Base-by-base conservation (phyloP, 2,113 vertebrate genomes). In the Nicator chloris region DNA sequence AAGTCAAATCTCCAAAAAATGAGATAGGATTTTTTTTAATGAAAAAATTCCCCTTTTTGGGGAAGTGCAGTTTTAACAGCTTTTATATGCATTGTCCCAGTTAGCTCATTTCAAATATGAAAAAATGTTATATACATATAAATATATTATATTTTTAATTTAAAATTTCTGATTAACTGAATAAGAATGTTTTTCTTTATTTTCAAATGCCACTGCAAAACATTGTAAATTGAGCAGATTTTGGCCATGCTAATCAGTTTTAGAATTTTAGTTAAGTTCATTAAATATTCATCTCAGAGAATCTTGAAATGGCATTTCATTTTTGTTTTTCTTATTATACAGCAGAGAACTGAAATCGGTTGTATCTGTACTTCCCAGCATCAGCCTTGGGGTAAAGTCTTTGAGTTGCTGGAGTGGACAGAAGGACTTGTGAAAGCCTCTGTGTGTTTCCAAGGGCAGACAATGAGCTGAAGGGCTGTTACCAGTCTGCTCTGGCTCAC, bases 351-450 rank as follows among this genome's bases (percentile, higher is more conserved):
- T 54, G 44, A 86, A 85, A 61, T 44, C 27, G 21, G 23, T 42
- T 70, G 39, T 70, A 59, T 63, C 63, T 77, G 16, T 80, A 22
- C 30, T 86, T 75, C 88, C 50, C 80, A 78, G 63, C 51, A 26
- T 65, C 73, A 69, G 33, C 50, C 68, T 81, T 5, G 7, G 83
- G 79, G 56, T 73, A 44, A 77, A 86, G 69, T 77, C 75, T 87
- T 60, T 63, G 63, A 66, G 50, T 53, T 80, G 27, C 79, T 82
- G 89, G 54, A 64, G 39, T 51, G 68, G 80, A 91, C 78, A 93
- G 82, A 92, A 87, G 87, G 82, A 37, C 42, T 53, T 30, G 18
- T 94, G 95, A 95, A 90, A 91, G 79, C 23, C 93, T 76, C 87
- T 54, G 72, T 76, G 26, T 94, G 88, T 96, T 76, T 90, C 72